These are phyloP conservation scores for Mus musculus DNA, from an alignment of 2,113 vertebrate species.

Conservation along the genomic window DNA sequence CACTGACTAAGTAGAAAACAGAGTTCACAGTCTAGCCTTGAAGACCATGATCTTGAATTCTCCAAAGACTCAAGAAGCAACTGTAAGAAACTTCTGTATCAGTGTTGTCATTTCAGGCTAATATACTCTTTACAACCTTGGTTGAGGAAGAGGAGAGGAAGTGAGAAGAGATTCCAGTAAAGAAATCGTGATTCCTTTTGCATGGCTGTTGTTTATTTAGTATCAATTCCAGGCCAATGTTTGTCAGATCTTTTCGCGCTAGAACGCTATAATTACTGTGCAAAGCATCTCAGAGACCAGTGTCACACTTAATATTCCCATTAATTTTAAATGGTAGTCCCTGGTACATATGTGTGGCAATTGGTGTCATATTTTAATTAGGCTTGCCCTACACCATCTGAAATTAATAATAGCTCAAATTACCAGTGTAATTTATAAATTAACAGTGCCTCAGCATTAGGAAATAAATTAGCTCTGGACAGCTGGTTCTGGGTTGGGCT, in stretches of 20 bases:
- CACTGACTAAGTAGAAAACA: background rate
- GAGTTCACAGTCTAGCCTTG: background rate
- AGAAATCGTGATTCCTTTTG: background rate
- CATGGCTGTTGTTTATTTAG: slow-evolving; percentile 57
- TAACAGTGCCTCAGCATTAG: slow-evolving; percentile 88
- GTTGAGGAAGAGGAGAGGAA: background rate
- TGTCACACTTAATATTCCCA: slow-evolving; percentile 90
- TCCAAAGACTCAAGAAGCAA: background rate
- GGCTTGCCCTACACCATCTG: slow-evolving; percentile 91
- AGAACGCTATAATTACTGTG: slow-evolving; percentile 82
- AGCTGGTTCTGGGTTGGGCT: slow-evolving; percentile 87
- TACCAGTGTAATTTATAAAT: slow-evolving; percentile 93
- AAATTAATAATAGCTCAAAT: slow-evolving; percentile 91
- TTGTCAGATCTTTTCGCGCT: slow-evolving; percentile 70
- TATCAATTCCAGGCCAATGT: slow-evolving; percentile 24
- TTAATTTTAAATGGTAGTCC: slow-evolving; percentile 90
- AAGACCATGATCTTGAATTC: background rate
- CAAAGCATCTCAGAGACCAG: slow-evolving; percentile 79
- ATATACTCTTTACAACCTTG: background rate
- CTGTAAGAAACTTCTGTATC: background rate
- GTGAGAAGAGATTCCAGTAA: background rate
- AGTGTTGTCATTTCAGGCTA: background rate
- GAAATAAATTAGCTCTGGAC: slow-evolving; percentile 90
- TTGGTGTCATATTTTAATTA: slow-evolving; percentile 92
- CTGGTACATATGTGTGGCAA: slow-evolving; percentile 90